Conservation (phyloP, 1,140 invertebrate species). For the Ceratosolen fusciceps region DNA sequence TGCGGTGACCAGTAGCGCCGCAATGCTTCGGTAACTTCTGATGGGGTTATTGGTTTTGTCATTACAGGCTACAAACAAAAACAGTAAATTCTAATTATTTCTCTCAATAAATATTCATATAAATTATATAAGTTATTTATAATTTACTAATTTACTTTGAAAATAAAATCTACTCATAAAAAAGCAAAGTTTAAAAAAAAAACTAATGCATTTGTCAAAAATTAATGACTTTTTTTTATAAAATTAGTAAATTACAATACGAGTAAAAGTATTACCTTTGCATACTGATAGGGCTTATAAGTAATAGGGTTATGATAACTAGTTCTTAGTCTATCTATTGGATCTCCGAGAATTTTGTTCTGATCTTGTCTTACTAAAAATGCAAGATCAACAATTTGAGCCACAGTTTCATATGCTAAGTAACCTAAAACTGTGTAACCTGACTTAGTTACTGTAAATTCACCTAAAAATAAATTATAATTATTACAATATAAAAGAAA, state of each 20-base stretch:
- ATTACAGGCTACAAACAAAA: constrained; percentile 55
- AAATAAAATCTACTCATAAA: constrained; percentile 2
- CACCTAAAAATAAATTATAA: constrained; percentile 60
- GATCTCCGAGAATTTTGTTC: constrained; percentile 70
- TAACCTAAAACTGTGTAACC: constrained; percentile 75
- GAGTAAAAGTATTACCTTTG: constrained; percentile 55
- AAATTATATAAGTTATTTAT: no score
- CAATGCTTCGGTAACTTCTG: constrained; percentile 74
- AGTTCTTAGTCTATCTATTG: constrained; percentile 67
- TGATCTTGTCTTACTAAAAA: constrained; percentile 76
- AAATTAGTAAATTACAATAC: no score
- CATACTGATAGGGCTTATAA: constrained; percentile 67
- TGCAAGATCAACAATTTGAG: constrained; percentile 77
- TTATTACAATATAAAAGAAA: not conserved
- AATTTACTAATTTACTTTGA: constrained; percentile 3
- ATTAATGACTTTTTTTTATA: no score
- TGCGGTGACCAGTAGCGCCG: constrained; percentile 72
- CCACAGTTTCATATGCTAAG: constrained; percentile 79
- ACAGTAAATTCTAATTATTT: not conserved
- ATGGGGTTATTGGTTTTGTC: constrained; percentile 70
- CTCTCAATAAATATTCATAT: no score
- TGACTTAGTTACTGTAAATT: constrained; percentile 71
- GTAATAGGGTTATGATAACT: constrained; percentile 68
- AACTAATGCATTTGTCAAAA: not conserved
- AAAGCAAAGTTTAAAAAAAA: not conserved